Evolutionary conservation across 2,797 vertebrate species (phyloP).

Genomic region (Strix occidentalis): DNA sequence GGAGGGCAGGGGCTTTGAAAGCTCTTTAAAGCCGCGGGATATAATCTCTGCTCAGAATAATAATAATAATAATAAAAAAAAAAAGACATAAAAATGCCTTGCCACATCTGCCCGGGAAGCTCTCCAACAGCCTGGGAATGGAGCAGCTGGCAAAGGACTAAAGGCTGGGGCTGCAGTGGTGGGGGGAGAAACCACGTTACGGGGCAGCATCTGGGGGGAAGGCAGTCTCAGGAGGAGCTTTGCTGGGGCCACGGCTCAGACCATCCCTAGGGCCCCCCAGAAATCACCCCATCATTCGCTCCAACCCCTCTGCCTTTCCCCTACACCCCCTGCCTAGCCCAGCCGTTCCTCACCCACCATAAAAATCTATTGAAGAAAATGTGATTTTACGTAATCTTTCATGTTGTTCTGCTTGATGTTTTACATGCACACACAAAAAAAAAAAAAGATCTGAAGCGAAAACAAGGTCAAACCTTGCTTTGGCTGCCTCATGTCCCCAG

Average conservation of each 20-base stretch:
- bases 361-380: not conserved
- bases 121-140: rapidly evolving
- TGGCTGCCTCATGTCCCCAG: not conserved
- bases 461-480: slow-evolving; percentile 36
- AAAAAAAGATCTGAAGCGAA: not conserved
- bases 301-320: not conserved
- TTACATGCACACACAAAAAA: not conserved
- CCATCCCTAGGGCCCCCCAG: not conserved
- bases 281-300: not conserved
- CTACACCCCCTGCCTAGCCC: too few species aligned
- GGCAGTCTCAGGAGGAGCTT: not conserved
- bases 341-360: not conserved
- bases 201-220: not conserved
- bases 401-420: not conserved
- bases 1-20: not conserved
- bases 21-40: slow-evolving; percentile 28
- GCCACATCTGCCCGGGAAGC: not conserved
- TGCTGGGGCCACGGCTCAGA: not conserved
- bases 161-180: too few species aligned
- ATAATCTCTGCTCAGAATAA: slow-evolving; percentile 19
- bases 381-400: not conserved
- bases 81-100: not conserved
- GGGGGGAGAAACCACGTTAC: rapidly evolving
- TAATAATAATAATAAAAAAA: not conserved
- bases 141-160: not conserved